Evolutionary conservation across 2,888 invertebrate species (phyloP).

Genomic region (Philereme transversata): DNA sequence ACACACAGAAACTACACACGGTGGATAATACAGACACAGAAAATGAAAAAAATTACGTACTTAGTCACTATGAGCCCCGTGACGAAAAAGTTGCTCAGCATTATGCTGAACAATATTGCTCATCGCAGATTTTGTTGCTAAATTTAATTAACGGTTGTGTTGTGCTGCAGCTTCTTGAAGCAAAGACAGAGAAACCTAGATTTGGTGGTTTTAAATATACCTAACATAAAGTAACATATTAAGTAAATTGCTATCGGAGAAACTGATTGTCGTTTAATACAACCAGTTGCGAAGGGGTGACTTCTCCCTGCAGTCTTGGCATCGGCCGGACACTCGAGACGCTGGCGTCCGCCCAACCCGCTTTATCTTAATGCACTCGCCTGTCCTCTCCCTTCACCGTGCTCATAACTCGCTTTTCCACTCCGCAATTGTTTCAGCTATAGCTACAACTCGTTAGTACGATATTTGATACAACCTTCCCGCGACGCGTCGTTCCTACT

Average conservation of each 20-base stretch:
- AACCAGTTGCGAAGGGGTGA: constrained; percentile 34
- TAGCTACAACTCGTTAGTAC: constrained; percentile 49
- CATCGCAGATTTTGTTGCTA: too few species aligned
- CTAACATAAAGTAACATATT: background rate
- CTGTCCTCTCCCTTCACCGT: constrained; percentile 67
- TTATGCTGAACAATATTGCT: too few species aligned
- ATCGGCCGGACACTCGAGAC: constrained; percentile 73
- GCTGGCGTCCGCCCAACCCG: constrained; percentile 75
- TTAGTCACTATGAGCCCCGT: too few species aligned
- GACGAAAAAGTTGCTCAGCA: too few species aligned
- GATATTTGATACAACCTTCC: constrained; percentile 40
- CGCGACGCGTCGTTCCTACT: constrained; percentile 9
- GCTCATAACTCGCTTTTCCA: constrained; percentile 69
- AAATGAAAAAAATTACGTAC: too few species aligned
- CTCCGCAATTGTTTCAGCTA: constrained; percentile 66
- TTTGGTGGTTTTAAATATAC: background rate
- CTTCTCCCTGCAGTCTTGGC: constrained; percentile 62
- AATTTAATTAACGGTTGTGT: too few species aligned
- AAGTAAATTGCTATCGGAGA: constrained; percentile 17
- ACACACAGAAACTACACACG: too few species aligned
- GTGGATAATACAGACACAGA: too few species aligned
- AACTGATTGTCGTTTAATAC: constrained; percentile 27
- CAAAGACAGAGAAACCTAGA: background rate
- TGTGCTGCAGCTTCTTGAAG: too few species aligned
- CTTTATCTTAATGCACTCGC: constrained; percentile 79